These are phyloP conservation scores for Urocyon cinereoargenteus DNA, from an alignment of 2,797 vertebrate genomes.

Conservation along the genomic window DNA sequence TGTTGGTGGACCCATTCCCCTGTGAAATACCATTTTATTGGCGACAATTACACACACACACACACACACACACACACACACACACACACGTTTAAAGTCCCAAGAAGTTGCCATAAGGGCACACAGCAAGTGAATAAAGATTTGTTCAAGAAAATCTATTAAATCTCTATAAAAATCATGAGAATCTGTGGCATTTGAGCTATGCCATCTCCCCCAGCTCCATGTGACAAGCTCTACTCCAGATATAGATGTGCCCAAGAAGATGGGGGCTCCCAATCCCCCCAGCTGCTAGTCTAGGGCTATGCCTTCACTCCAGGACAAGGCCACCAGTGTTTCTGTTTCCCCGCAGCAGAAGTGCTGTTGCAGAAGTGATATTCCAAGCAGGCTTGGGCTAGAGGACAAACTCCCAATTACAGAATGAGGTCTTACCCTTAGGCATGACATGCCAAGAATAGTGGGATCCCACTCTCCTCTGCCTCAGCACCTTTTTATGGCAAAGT, in stretches of 20 bases:
- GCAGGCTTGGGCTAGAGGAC: slow-evolving; percentile 17
- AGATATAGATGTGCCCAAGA: neutral
- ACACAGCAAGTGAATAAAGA: slow-evolving; percentile 38
- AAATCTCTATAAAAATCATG: slow-evolving; percentile 24
- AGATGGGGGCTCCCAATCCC: neutral
- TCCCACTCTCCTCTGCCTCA: neutral
- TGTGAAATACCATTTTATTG: slow-evolving; percentile 25
- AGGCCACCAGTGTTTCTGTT: neutral
- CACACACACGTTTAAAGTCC: neutral
- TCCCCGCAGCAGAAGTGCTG: neutral
- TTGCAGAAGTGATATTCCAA: slow-evolving; percentile 25
- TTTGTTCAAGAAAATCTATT: slow-evolving; percentile 47
- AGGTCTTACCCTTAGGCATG: neutral
- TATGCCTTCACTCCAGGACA: neutral
- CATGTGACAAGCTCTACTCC: slow-evolving; percentile 22
- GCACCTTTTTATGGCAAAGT: neutral
- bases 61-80: neutral
- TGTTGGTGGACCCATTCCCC: neutral
- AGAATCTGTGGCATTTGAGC: slow-evolving; percentile 32
- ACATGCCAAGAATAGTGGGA: neutral
- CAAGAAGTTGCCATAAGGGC: slow-evolving; percentile 35
- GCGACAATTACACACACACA: neutral
- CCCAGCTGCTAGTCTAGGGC: neutral
- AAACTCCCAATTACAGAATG: neutral
- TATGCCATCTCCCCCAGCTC: slow-evolving; percentile 7